Evolutionary conservation across 2,113 vertebrate genomes (phyloP).

Genomic region (Brachyhypopomus gauderio): DNA sequence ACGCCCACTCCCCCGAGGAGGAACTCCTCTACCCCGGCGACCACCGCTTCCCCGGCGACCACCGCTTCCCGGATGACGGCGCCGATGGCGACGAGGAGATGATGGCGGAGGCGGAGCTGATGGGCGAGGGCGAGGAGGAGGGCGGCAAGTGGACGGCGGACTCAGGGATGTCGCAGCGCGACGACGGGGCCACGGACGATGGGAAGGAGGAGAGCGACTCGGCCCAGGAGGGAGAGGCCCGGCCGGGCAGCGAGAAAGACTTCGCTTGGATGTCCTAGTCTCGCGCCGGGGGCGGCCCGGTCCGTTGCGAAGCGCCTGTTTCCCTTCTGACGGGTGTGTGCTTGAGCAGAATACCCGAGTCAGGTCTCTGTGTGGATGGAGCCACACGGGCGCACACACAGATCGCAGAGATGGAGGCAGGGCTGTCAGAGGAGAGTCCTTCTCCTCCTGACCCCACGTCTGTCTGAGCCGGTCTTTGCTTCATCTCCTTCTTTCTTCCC

Average conservation of each 20-base stretch:
- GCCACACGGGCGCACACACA: slow-evolving; percentile 36
- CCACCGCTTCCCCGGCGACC: slow-evolving; percentile 77
- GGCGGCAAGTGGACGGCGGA: slow-evolving; percentile 80
- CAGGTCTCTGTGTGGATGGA: slow-evolving; percentile 34
- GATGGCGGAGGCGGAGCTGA: slow-evolving; percentile 79
- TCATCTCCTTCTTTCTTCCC: slow-evolving; percentile 42
- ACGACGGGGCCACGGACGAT: slow-evolving; percentile 79
- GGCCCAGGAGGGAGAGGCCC: slow-evolving; percentile 81
- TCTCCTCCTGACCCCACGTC: slow-evolving; percentile 26
- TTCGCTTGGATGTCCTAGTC: slow-evolving; percentile 94
- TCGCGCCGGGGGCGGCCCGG: not conserved
- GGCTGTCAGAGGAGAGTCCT: slow-evolving; percentile 34
- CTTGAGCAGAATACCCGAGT: slow-evolving; percentile 20
- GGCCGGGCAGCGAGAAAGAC: slow-evolving; percentile 86
- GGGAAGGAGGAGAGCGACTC: slow-evolving; percentile 87
- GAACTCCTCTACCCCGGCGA: slow-evolving; percentile 84
- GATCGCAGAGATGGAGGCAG: slow-evolving; percentile 37
- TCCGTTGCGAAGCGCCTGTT: slow-evolving; percentile 33
- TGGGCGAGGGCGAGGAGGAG: slow-evolving; percentile 83
- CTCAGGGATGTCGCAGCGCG: slow-evolving; percentile 82
- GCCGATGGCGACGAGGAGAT: slow-evolving; percentile 78
- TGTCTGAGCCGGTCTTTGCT: slow-evolving; percentile 42
- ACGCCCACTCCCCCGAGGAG: slow-evolving; percentile 85
- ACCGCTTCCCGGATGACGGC: slow-evolving; percentile 73
- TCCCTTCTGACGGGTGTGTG: slow-evolving; percentile 40